Conservation (phyloP, 2,797 vertebrate genomes). For the Sebastes itinus region DNA sequence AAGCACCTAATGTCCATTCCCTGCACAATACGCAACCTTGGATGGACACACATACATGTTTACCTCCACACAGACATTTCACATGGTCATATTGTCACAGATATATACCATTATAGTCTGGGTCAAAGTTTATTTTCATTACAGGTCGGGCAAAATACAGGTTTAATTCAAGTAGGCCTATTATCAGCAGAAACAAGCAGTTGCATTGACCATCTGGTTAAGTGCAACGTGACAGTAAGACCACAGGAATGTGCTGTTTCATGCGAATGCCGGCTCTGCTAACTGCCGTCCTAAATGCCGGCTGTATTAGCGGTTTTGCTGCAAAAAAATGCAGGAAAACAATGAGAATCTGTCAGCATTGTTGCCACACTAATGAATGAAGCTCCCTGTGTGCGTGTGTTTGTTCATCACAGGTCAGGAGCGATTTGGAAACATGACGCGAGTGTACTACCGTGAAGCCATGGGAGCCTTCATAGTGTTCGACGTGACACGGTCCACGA, state of each 20-base stretch:
- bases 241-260: constrained; percentile 69
- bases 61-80: not conserved
- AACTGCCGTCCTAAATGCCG: constrained; percentile 13
- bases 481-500: constrained; percentile 92
- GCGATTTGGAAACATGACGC: constrained; percentile 98
- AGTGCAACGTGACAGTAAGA: constrained; percentile 53
- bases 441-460: constrained; percentile 98
- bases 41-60: not conserved
- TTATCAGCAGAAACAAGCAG: constrained; percentile 42
- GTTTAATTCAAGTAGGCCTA: constrained; percentile 21
- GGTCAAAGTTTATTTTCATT: not conserved
- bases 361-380: not conserved
- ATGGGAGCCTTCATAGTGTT: constrained; percentile 98
- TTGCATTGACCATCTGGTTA: constrained; percentile 34
- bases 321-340: constrained; percentile 37
- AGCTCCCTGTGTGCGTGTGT: constrained; percentile 5
- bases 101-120: not conserved
- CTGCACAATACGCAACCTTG: not conserved
- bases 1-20: not conserved
- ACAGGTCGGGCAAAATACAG: not conserved
- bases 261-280: constrained; percentile 33
- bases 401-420: constrained; percentile 88
- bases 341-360: constrained; percentile 24
- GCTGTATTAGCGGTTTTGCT: constrained; percentile 25
- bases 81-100: not conserved